Evolutionary conservation across 2,797 vertebrate genomes (phyloP), one percentile per base, ranked within the genome.

Genomic region (Pseudocheirus occidentalis): DNA sequence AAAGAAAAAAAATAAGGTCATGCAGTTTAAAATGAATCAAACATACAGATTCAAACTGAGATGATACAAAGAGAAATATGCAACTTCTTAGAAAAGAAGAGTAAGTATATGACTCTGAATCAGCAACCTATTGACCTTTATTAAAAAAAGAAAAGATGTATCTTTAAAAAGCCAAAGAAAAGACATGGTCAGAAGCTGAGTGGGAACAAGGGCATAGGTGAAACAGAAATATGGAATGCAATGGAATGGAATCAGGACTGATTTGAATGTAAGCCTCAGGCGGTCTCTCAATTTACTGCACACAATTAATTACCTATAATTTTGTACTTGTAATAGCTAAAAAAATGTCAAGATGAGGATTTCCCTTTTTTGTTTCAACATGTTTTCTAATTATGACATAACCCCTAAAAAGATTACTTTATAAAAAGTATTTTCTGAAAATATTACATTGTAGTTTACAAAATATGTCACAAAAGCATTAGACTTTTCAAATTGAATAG

Each of bases 381-480:
- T 50, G 1, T 31, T 92, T 59, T 27, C 0, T 56, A 92, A 53
- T 92, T 91, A 58, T 1, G 24, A 81, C 57, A 56, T 93, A 73
- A 4, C 3, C 87, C 0, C 91, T 0, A 66, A 92, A 56, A 18
- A 24, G 55, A 53, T 34, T 93, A 12, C 93, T 12, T 46, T 95
- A 62, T 40, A 57, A 57, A 62, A 57, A 1, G 0, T 40, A 56
- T 18, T 95, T 91, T 87, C 28, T 89, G 55, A 0, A 90, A 81
- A 2, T 90, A 2, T 87, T 90, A 91, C 11, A 50, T 40, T 53
- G 0, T 57, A 91, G 90, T 6, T 92, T 16, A 40, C 93, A 28
- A 59, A 94, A 90, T 46, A 1, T 73, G 93, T 90, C 93, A 24
- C 91, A 90, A 54, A 94, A 27, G 90, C 46, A 92, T 92, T 21